These are phyloP conservation scores for Thysanoteuthis rhombus DNA, from an alignment of 2,888 invertebrate genomes.

Conservation along the genomic window DNA sequence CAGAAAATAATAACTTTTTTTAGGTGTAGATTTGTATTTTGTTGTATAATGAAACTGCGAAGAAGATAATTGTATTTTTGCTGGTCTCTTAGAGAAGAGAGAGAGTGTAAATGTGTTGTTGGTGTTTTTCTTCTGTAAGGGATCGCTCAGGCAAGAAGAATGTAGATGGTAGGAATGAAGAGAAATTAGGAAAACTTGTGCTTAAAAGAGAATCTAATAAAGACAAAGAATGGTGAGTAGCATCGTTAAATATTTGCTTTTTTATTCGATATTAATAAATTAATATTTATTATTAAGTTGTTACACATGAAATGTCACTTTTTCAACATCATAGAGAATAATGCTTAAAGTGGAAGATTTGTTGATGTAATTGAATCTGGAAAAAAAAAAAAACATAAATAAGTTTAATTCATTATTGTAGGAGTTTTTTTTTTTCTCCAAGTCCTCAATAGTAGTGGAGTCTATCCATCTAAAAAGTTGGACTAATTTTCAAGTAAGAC, in stretches of 20 bases:
- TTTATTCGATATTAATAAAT: background rate
- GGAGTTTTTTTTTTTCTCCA: too few relatives aligned
- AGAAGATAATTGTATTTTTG: background rate
- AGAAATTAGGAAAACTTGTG: conserved; percentile 43
- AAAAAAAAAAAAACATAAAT: too few relatives aligned
- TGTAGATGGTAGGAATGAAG: conserved; percentile 29
- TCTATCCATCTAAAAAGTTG: too few relatives aligned
- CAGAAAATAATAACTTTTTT: too few relatives aligned
- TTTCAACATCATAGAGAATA: too few relatives aligned
- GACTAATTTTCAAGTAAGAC: too few relatives aligned
- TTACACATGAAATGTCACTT: too few relatives aligned
- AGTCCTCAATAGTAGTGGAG: too few relatives aligned
- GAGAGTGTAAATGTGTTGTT: conserved; percentile 18
- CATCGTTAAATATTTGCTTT: background rate
- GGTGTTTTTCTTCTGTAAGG: background rate
- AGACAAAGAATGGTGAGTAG: conserved; percentile 45
- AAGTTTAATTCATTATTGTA: too few relatives aligned
- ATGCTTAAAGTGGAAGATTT: too few relatives aligned
- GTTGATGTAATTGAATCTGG: too few relatives aligned
- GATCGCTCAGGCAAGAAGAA: background rate
- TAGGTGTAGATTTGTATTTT: background rate
- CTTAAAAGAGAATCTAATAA: conserved; percentile 43
- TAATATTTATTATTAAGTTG: too few relatives aligned
- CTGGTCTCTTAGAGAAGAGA: background rate
- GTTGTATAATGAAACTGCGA: background rate